These are phyloP conservation scores for Laticauda laticaudata DNA, from an alignment of 2,113 vertebrate species.

Conservation along the genomic window DNA sequence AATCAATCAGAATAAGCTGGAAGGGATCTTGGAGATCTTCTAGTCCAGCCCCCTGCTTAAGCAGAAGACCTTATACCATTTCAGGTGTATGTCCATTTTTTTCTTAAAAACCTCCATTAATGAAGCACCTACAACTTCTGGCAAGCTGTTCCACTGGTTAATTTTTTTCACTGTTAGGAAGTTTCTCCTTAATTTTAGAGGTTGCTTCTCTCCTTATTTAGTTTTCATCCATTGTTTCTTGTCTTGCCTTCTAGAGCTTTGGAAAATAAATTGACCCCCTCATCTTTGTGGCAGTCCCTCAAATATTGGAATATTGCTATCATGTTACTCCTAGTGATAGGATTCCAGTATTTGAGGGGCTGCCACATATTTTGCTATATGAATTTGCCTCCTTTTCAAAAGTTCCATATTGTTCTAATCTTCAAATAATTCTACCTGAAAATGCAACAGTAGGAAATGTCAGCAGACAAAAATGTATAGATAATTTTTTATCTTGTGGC, in stretches of 20 bases:
- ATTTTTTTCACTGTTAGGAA: neutral
- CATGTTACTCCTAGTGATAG: neutral
- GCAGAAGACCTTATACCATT: neutral
- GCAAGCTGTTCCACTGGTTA: neutral
- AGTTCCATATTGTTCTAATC: constrained; percentile 58
- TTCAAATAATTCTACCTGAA: constrained; percentile 68
- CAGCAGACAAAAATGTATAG: constrained; percentile 65
- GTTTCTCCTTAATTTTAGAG: neutral
- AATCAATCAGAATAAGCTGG: neutral
- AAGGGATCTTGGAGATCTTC: neutral
- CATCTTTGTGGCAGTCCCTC: neutral
- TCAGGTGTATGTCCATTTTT: neutral
- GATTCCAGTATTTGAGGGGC: neutral
- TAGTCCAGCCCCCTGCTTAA: neutral
- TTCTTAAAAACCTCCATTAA: neutral
- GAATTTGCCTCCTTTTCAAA: constrained; percentile 54
- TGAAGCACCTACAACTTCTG: neutral
- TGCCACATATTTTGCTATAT: constrained; percentile 13
- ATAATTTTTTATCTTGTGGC: constrained; percentile 62
- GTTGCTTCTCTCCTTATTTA: neutral
- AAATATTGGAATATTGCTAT: neutral
- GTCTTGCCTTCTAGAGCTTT: neutral
- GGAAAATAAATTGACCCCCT: neutral
- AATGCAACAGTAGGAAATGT: constrained; percentile 68
- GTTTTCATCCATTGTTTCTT: neutral